Base-by-base conservation (phyloP, 2,797 vertebrate species). In the Urocyon cinereoargenteus region DNA sequence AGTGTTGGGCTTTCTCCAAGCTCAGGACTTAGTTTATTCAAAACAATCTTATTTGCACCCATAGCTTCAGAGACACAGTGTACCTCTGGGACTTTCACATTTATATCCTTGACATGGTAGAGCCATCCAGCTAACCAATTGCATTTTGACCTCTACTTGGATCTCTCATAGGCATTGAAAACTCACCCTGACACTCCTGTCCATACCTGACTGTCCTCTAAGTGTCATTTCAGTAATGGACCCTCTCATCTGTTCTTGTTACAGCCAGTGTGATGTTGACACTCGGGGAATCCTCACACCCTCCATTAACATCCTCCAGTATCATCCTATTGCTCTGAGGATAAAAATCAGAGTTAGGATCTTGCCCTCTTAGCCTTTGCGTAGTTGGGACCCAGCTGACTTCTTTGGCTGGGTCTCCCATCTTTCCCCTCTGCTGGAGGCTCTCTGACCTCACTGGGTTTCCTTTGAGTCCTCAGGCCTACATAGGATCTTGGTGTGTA, bases 141-240 rank as follows among this genome's bases (percentile, higher is more conserved):
- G 22, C 72, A 11, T 85, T 88, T 87, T 66, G 64, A 62, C 36
- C 40, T 82, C 28, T 90, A 7, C 8, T 34, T 78, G 19, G n/a
- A 62, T 66, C 34, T 84, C 28, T 64, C 96, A 75, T 89, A 91
- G 55, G 31, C 78, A 53, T 86, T 95, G 57, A 90, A 94, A 92
- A 10, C 7, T 61, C 75, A 0, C 11, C 45, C 24, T 55, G 22
- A 36, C 19, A 22, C 55, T 24, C 34, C 70, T 62, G 0, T 83
- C 49, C 70, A 16, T 66, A n/a, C 86, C 40, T 45, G 40, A 45
- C 40, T 45, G 7, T 45, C 40, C 40, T 45, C 40, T 45, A 45
- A 45, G 40, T 45, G 40, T 45, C 40, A 28, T 79, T 93, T 83
- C 34, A n/a, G 19, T 53, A 22, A 53, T 8, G 9, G 57, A 57